Evolutionary conservation across 2,797 vertebrate genomes (phyloP), one percentile per base, ranked within the genome.

Genomic region (Acipenser oxyrinchus): DNA sequence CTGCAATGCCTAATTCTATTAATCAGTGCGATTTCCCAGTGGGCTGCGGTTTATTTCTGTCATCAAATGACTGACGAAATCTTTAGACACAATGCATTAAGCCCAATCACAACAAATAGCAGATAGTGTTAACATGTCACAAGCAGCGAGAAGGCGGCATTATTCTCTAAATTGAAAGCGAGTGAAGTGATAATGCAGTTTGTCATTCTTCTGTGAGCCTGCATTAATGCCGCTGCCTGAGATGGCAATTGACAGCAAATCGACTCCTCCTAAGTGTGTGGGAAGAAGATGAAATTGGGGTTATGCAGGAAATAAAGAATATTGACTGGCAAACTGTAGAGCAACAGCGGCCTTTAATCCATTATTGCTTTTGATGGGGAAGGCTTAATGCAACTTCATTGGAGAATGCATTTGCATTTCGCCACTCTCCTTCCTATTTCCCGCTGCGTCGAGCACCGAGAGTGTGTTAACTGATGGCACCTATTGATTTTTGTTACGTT

Each of bases 181-280:
- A 93, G 92, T 82, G 93, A 88, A 92, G 91, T 80, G 93, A 89
- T 93, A 91, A 92, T 87, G 88, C 83, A 83, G 79, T 82, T 84
- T 86, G 81, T 87, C 74, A 86, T 79, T 86, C 92, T 91, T 93
- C 90, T 94, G 94, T 96, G 94, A 92, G 90, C 76, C 15, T 85
- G 92, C 93, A 94, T 96, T 97, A 96, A 95, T 95, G 92, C 87
- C 79, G 72, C 86, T 79, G 91, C 88, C 86, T 79, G 86, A 87
- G 82, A 91, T 82, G 74, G 82, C 86, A 92, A 90, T 85, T 86
- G 93, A 89, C 87, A 82, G 90, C 83, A 84, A 87, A 95, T 96
- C 83, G 93, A 94, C 93, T 87, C 81, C 76, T 88, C 71, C 89
- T 91, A 91, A 90, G 79, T 83, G 89, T 67, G 79, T 59, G 70